Evolutionary conservation across 2,797 vertebrate species (phyloP), one percentile per base, ranked within the genome.

Genomic region (Acestrorhynchus altus): DNA sequence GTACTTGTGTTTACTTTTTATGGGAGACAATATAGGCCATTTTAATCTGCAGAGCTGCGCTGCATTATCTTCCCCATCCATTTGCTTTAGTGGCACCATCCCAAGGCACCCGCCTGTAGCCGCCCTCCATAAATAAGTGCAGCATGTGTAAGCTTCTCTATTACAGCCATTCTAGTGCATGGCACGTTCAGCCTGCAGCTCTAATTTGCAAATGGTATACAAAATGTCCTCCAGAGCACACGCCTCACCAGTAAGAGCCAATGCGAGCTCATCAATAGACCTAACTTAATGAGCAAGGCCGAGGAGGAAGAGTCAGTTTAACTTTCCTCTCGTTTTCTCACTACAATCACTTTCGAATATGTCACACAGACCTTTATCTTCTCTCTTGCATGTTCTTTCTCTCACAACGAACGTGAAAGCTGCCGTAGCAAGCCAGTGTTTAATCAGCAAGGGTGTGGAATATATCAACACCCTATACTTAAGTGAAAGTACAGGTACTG

Each of bases 161-260:
- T 69, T 56, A 24, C 51, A 52, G 44, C 11, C 46, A 61, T 16
- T 28, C 11, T 12, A 18, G 20, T 16, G 11, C 51, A 40, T 35
- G 59, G 16, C 35, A 40, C n/a, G n/a, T 56, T 51, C 11, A 66
- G 44, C 47, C 73, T 40, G 52, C 18, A 24, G 44, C 52, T 76
- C 65, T 39, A 59, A 74, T 72, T 47, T 79, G 40, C 22, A 73
- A 81, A 78, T 74, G 73, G 67, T 79, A 74, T 68, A 74, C 46
- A 83, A 78, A 83, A 81, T 72, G 52, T 77, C 66, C 69, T 60
- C 15, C 35, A 7, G 64, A 66, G 70, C 47, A 15, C 49, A 64
- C 15, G 64, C 56, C 28, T 78, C 18, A 26, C 26, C 10, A 15
- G 9, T 52, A 42, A 47, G n/a, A 15, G 28, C 54, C 35, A 54